These are phyloP conservation scores for Deroplatys truncata DNA, from an alignment of 2,888 invertebrate genomes.

Conservation along the genomic window DNA sequence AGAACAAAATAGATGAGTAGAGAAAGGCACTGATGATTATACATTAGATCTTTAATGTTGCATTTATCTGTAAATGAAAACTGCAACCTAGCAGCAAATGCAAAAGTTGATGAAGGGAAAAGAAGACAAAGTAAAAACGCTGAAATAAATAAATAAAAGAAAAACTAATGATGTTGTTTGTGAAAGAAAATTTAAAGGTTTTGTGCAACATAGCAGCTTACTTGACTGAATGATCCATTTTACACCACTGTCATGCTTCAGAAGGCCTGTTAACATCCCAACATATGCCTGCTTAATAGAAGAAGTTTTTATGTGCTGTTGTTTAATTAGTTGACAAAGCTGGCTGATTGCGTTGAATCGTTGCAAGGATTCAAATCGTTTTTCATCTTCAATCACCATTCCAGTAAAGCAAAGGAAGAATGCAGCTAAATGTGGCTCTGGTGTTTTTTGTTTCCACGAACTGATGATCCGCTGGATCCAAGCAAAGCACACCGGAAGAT, in stretches of 20 bases:
- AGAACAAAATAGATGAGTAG: too few species aligned
- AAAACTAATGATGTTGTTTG: too few species aligned
- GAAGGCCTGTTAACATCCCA: slow-evolving; percentile 56
- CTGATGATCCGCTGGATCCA: slow-evolving; percentile 35
- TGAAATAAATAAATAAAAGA: too few species aligned
- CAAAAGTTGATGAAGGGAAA: too few species aligned
- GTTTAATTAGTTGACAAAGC: slow-evolving; percentile 40
- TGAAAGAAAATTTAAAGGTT: background rate
- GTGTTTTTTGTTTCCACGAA: slow-evolving; percentile 37
- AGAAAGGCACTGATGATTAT: too few species aligned
- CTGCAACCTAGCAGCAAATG: too few species aligned
- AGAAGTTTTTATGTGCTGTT: slow-evolving; percentile 46
- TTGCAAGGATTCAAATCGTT: slow-evolving; percentile 55
- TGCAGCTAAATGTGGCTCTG: slow-evolving; percentile 50
- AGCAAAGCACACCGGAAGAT: slow-evolving; percentile 1
- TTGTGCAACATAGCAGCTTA: slow-evolving; percentile 26
- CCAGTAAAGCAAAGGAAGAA: slow-evolving; percentile 63
- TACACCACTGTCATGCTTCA: slow-evolving; percentile 60
- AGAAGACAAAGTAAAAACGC: too few species aligned
- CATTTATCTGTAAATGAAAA: too few species aligned
- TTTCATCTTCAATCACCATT: slow-evolving; percentile 55
- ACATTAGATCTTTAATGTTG: too few species aligned
- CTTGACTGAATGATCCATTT: slow-evolving; percentile 53
- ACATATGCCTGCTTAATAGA: slow-evolving; percentile 65
- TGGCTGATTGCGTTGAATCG: slow-evolving; percentile 44